A percentile compares a stretch with the other conserved stretches of the same genome.
Evolutionary conservation across 2,888 invertebrate genomes (phyloP).

Genomic region (Clitarchus hookeri): DNA sequence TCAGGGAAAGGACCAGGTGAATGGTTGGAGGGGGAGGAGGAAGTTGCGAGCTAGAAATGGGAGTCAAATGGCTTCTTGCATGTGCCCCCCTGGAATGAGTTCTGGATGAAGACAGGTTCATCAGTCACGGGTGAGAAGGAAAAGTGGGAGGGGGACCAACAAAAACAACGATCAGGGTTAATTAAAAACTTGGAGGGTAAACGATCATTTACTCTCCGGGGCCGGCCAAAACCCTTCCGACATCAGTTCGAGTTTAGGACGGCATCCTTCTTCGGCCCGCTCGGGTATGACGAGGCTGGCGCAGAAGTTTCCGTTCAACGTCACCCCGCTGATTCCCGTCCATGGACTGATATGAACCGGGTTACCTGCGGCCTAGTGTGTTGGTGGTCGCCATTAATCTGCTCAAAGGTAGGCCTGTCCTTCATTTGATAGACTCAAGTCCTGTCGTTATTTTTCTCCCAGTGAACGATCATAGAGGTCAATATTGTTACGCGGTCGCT

Average conservation of each 20-base stretch:
- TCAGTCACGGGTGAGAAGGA: background rate
- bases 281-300: too few relatives aligned
- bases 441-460: too few relatives aligned
- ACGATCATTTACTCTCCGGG: background rate
- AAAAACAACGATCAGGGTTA: conserved; percentile 14
- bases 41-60: background rate
- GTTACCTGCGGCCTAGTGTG: too few relatives aligned
- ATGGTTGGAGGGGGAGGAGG: background rate
- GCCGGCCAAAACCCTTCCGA: background rate
- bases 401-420: too few relatives aligned
- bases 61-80: conserved; percentile 9
- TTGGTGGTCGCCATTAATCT: too few relatives aligned
- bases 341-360: too few relatives aligned
- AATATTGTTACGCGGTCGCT: too few relatives aligned
- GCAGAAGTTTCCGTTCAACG: too few relatives aligned
- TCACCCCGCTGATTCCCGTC: too few relatives aligned
- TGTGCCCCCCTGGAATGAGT: conserved; percentile 14
- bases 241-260: background rate
- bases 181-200: conserved; percentile 1
- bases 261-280: background rate
- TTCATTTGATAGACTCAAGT: too few relatives aligned
- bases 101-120: background rate
- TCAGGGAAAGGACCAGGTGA: too few relatives aligned
- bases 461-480: too few relatives aligned
- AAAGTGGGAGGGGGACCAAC: background rate